Evolutionary conservation across 2,888 invertebrate genomes (phyloP), one percentile per base, ranked within the genome.

Genomic region (Escarpia spicata): DNA sequence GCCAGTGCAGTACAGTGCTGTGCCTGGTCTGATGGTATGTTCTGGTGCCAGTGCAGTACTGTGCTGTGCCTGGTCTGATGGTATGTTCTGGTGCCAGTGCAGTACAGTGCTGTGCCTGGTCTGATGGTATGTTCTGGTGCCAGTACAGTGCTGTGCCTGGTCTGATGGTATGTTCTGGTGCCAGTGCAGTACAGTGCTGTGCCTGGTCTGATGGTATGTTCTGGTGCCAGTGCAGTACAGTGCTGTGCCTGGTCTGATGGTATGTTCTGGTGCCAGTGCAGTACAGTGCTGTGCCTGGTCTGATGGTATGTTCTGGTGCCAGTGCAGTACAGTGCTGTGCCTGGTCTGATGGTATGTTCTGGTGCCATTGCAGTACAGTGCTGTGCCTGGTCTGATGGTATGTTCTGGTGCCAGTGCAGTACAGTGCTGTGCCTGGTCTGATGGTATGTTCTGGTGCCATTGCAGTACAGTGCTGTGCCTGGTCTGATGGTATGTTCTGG

Each of bases 241-340:
- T 37, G 37, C n/a, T 26, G 26, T 26, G 6, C n/a, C 3, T 75
- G 37, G 75, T 75, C 19, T 75, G 26, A 75, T 75, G 75, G 75
- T 26, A 26, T 75, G 75, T 75, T 6, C 0, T 75, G 26, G 90
- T 94, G 94, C 26, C 94, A 97, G 97, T 75, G 99, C n/a, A n/a
- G n/a, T 37, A 37, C 37, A 0, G 37, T 37, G 37, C n/a, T 26
- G 26, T 26, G 6, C n/a, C 3, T 75, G 37, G 75, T 75, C 19
- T 75, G 26, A 75, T 75, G 75, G 75, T 26, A 26, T 75, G 75
- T 75, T 6, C 0, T 75, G 26, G 90, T 94, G 94, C 26, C 94
- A 97, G 97, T 75, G 99, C n/a, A n/a, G n/a, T 37, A 37, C 37
- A 0, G 37, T 37, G 37, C n/a, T 26, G 26, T 26, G 6, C n/a